A percentile compares a stretch with the other conserved stretches of the same genome.
phyloP scores from a whole-genome alignment of 2,888 invertebrate genomes.

The Dynastes maya region DNA sequence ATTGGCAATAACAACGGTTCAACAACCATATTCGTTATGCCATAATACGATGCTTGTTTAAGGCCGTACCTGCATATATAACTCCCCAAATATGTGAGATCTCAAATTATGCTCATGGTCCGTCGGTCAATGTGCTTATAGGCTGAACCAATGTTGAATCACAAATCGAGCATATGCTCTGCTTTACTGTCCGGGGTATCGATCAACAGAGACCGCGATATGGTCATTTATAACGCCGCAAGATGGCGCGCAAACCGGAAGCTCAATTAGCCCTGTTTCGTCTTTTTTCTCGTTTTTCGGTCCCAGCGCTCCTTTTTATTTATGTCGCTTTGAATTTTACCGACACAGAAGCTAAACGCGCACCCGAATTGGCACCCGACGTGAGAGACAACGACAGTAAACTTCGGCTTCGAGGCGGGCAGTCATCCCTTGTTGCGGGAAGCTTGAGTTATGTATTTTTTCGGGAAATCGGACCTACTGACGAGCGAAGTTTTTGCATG shows the following conservation, averaged over 20 bases:
- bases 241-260: slow-evolving; percentile 35
- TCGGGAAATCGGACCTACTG: slow-evolving; percentile 23
- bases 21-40: too few relatives aligned
- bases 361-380: slow-evolving; percentile 35
- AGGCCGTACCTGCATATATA: too few relatives aligned
- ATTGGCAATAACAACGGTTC: too few relatives aligned
- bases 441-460: slow-evolving; percentile 37
- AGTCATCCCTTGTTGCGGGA: slow-evolving; percentile 8
- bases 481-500: slow-evolving; percentile 30
- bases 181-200: slow-evolving; percentile 21
- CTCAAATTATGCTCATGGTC: background rate
- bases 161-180: slow-evolving; percentile 8
- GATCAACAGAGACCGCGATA: slow-evolving; percentile 35
- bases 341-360: slow-evolving; percentile 28
- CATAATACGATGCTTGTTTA: too few relatives aligned
- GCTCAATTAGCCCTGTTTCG: slow-evolving; percentile 43
- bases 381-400: slow-evolving; percentile 36
- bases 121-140: slow-evolving; percentile 9
- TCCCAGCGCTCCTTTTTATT: slow-evolving; percentile 34
- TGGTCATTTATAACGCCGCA: slow-evolving; percentile 40
- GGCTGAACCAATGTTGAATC: slow-evolving; percentile 20
- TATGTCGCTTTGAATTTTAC: slow-evolving; percentile 42
- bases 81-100: background rate
- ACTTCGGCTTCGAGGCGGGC: slow-evolving; percentile 15
- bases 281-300: slow-evolving; percentile 32